Conservation (phyloP, 2,113 vertebrate species). For the Nycticryphes semicollaris region DNA sequence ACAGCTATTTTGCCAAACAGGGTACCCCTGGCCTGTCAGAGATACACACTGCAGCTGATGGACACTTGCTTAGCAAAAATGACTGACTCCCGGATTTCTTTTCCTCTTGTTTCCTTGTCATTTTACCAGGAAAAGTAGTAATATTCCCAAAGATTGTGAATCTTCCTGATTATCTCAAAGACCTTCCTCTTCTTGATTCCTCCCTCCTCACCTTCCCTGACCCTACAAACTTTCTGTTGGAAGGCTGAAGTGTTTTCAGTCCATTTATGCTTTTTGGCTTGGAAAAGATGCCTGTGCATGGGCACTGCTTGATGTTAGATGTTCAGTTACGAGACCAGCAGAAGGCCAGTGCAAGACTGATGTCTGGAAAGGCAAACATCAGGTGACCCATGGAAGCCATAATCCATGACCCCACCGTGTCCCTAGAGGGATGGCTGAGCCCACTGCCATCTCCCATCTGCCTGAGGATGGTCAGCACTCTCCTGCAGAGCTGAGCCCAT, state of each 20-base stretch:
- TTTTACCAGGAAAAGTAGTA: not conserved
- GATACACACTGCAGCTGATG: not conserved
- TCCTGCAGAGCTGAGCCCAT: not conserved
- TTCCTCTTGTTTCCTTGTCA: not conserved
- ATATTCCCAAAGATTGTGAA: not conserved
- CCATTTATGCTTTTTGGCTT: not conserved
- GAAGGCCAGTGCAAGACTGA: not conserved
- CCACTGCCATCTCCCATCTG: not conserved
- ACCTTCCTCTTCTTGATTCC: not conserved
- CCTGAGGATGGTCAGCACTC: accelerated
- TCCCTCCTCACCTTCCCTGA: not conserved
- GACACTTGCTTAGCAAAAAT: not conserved
- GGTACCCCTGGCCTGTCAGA: not conserved
- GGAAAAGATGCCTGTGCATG: not conserved
- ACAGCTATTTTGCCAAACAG: not conserved
- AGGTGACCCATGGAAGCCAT: not conserved
- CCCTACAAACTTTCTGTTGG: not conserved
- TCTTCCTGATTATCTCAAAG: not conserved
- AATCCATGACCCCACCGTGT: accelerated
- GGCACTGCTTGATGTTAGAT: not conserved
- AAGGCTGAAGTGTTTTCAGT: not conserved
- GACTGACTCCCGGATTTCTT: not conserved
- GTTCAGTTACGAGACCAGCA: not conserved
- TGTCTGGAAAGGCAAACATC: not conserved
- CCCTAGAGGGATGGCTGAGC: not conserved